phyloP scores from a whole-genome alignment of 1,140 invertebrate species.

The Harlomillsia oculata region DNA sequence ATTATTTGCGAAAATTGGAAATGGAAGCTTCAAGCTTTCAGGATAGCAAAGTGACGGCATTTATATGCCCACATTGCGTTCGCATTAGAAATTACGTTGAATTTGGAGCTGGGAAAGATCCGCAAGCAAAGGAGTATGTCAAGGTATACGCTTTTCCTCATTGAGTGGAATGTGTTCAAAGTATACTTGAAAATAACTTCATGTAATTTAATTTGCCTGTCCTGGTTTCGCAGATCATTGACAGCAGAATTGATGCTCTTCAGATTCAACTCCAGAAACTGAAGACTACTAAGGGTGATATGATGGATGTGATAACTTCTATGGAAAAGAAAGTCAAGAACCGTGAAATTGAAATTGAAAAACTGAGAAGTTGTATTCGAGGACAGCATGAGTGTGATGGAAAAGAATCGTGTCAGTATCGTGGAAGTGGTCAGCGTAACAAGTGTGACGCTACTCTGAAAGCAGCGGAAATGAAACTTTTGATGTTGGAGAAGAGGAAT shows the following conservation, averaged over 20 bases:
- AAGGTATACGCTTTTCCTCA: slow-evolving; percentile 15
- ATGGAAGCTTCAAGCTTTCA: too few species aligned
- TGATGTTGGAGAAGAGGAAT: slow-evolving; percentile 29
- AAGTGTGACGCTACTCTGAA: slow-evolving; percentile 13
- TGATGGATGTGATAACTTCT: slow-evolving; percentile 10
- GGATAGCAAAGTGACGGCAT: not conserved
- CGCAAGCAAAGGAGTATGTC: slow-evolving; percentile 24
- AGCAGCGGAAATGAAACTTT: slow-evolving; percentile 27
- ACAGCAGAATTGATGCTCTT: slow-evolving; percentile 31
- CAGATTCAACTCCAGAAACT: slow-evolving; percentile 23
- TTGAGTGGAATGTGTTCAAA: too few species aligned
- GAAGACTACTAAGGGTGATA: slow-evolving; percentile 18
- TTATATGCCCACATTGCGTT: slow-evolving; percentile 26
- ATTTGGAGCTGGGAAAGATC: slow-evolving; percentile 13
- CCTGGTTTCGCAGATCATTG: slow-evolving; percentile 22
- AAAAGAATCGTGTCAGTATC: slow-evolving; percentile 13
- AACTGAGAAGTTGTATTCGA: not conserved
- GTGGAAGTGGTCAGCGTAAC: slow-evolving; percentile 4
- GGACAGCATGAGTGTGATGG: not conserved
- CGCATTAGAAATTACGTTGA: slow-evolving; percentile 27
- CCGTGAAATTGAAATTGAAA: slow-evolving; percentile 25
- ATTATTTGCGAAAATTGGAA: too few species aligned
- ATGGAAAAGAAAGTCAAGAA: slow-evolving; percentile 24
- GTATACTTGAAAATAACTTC: too few species aligned
- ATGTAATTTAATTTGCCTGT: too few species aligned